A percentile compares a stretch with the other conserved stretches of the same genome.
These are phyloP conservation scores for Chaetodon auriga DNA, from an alignment of 2,113 vertebrate species.

Conservation along the genomic window DNA sequence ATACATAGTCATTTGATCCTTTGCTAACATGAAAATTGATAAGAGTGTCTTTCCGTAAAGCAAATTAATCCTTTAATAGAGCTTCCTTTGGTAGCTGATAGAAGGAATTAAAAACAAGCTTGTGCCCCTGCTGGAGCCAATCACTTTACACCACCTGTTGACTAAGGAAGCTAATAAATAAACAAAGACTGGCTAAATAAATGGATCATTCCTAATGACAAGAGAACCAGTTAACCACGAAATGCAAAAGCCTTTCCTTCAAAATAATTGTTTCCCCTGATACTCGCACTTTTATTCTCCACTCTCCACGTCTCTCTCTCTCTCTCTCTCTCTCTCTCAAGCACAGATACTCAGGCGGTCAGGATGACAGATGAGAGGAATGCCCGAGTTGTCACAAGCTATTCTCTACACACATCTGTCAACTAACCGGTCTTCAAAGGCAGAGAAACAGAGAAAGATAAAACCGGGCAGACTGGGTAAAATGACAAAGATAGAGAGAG, in stretches of 20 bases:
- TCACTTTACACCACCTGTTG: conserved; percentile 17
- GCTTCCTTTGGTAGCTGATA: neutral
- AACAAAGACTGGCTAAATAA: conserved; percentile 26
- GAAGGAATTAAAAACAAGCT: neutral
- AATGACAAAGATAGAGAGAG: conserved; percentile 52
- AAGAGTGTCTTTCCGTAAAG: neutral
- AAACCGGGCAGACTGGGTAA: conserved; percentile 18
- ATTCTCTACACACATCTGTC: conserved; percentile 73
- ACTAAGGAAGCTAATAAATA: neutral
- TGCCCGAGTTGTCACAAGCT: conserved; percentile 67
- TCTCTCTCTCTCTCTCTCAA: conserved; percentile 11
- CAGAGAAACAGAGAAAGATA: conserved; percentile 40
- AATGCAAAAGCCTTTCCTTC: conserved; percentile 14
- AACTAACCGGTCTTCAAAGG: conserved; percentile 59
- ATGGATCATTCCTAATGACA: conserved; percentile 35
- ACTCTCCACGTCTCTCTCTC: neutral
- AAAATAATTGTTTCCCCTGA: conserved; percentile 52
- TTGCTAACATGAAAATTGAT: neutral
- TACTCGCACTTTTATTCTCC: neutral
- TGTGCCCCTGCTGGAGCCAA: neutral
- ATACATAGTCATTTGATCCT: neutral
- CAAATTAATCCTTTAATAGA: neutral
- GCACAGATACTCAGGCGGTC: conserved; percentile 34
- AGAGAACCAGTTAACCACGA: conserved; percentile 18
- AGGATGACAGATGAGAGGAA: conserved; percentile 71